Conservation (phyloP, 53 echinoderm and acorn worm genomes). For the Temnopleurus reevesii region DNA sequence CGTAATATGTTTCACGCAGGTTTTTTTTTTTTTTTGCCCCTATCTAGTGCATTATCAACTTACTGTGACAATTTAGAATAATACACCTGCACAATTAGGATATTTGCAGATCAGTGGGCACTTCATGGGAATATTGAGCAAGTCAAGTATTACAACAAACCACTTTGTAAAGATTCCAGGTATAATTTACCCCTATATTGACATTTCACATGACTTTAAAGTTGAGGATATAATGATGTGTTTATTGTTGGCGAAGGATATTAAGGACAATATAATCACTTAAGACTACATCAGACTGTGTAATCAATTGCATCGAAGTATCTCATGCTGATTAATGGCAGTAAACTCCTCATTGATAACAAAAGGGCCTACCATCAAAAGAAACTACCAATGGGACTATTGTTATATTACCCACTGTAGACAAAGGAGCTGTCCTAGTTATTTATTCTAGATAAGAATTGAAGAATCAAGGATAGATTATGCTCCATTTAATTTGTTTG, state of each 20-base stretch:
- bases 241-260: not conserved
- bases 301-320: not conserved
- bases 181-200: not conserved
- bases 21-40: no score
- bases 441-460: not conserved
- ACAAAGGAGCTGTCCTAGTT: not conserved
- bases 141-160: no score
- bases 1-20: no score
- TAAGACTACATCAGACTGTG: not conserved
- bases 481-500: not conserved
- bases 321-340: not conserved
- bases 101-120: no score
- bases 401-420: not conserved
- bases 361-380: not conserved
- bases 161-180: no score
- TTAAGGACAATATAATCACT: not conserved
- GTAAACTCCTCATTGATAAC: not conserved
- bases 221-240: not conserved
- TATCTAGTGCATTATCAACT: no score
- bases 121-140: no score
- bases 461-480: not conserved
- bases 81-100: no score
- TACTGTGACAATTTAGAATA: no score
- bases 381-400: not conserved
- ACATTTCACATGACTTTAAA: not conserved